Conservation (phyloP, 2,113 vertebrate species). For the Pithys albifrons region DNA sequence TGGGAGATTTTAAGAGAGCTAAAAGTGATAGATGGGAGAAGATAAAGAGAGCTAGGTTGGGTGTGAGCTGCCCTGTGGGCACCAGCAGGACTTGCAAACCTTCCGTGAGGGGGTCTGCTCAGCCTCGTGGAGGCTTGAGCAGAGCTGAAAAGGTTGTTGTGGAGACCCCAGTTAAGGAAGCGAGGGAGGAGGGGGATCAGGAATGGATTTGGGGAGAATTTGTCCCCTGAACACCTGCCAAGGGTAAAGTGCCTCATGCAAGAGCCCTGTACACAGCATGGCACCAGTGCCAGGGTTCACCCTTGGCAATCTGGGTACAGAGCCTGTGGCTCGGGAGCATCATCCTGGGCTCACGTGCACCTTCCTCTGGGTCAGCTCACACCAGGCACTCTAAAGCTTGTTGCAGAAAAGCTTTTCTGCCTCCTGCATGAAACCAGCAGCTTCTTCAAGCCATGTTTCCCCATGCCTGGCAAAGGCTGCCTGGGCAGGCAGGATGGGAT, state of each 20-base stretch:
- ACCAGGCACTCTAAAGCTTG: neutral
- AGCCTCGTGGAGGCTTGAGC: neutral
- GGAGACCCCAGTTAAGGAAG: neutral
- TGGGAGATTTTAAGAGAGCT: neutral
- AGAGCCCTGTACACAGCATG: neutral
- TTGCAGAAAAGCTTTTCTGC: conserved; percentile 22
- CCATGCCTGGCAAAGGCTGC: neutral
- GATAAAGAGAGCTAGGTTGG: neutral
- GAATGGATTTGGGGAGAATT: neutral
- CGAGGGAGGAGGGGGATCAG: neutral
- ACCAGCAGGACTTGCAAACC: neutral
- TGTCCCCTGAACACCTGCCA: fast-evolving
- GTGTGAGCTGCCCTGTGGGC: neutral
- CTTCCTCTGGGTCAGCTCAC: neutral
- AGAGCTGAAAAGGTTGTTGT: neutral
- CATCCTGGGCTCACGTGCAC: neutral
- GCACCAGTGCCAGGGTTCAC: neutral
- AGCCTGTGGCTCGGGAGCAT: neutral
- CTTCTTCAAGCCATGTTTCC: neutral
- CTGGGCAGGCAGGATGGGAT: neutral
- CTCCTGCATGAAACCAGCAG: conserved; percentile 37
- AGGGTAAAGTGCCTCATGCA: neutral
- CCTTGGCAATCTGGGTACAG: neutral
- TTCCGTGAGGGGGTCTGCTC: neutral
- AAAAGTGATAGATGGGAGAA: neutral